Base-by-base conservation (phyloP, 2,888 invertebrate genomes). In the Ectemnius continuus region DNA sequence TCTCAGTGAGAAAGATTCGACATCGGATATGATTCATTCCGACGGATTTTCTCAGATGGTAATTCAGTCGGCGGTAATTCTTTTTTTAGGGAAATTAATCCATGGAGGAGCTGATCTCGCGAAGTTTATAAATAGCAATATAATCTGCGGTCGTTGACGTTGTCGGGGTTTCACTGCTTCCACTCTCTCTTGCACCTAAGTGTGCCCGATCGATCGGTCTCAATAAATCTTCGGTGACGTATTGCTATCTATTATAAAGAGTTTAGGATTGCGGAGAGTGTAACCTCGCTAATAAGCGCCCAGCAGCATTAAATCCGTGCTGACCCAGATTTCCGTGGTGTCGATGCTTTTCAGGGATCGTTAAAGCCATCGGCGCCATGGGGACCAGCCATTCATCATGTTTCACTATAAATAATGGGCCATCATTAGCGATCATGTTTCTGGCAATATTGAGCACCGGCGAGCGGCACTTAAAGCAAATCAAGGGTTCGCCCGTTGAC, bases 361-460 rank as follows among this genome's bases (percentile, higher is more conserved):
- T 61, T 58, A 47, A 57, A 58, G 13, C 57, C n/a, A 13, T 14
- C 28, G 63, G 63, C 63, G 63, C 63, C 58, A 45, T 52, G 13
- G 8, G 61, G 36, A 36, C 36, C 63, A 47, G 57, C 20, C 28
- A 46, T 71, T 57, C 61, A 16, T 66, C 61, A 66, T 36, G 20
- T 52, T 48, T 20, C 61, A 16, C 58, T 57, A 58, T 58, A 71
- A 71, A 66, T 66, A 63, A 63, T 63, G 47, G 16, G 20, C 18
- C 64, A 61, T 63, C 67, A 63, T 72, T 67, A 67, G 67, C 26
- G 59, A 60, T 72, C 67, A n/a, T 48, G 67, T 67, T 67, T 23
- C 28, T 20, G 59, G 16, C 36, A 60, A 71, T 28, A 52, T 67
- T 58, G 57, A 45, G 23, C 63, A 45, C 26, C n/a, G 26, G 58